Evolutionary conservation across 2,888 invertebrate genomes (phyloP).

Genomic region (Neria commutata): DNA sequence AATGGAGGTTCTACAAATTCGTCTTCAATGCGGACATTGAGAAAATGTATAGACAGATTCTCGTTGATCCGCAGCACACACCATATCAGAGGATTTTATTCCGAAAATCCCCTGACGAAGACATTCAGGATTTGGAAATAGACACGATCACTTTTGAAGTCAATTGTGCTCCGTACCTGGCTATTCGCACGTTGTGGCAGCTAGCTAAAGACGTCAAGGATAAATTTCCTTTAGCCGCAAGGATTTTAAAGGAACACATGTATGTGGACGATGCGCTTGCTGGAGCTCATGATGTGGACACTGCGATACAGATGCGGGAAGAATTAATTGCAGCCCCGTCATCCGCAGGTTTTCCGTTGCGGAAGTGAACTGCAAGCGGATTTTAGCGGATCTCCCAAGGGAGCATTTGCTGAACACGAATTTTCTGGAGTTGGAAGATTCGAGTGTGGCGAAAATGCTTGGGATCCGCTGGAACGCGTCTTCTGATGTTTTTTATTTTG

Average conservation of each 20-base stretch:
- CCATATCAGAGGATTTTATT: conserved; percentile 19
- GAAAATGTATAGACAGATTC: conserved; percentile 27
- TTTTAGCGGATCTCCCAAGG: too few relatives aligned
- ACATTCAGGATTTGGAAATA: conserved; percentile 14
- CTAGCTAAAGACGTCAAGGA: conserved; percentile 16
- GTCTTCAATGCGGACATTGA: conserved; percentile 23
- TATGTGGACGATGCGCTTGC: conserved; percentile 29
- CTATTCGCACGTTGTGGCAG: conserved; percentile 16
- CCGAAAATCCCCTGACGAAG: background rate
- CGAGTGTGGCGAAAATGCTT: conserved; percentile 15
- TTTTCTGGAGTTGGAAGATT: background rate
- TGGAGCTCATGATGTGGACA: conserved; percentile 14
- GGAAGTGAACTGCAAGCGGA: too few relatives aligned
- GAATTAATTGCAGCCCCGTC: conserved; percentile 8
- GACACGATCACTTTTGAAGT: conserved; percentile 19
- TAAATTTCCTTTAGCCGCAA: conserved; percentile 22
- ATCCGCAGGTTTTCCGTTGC: conserved; percentile 6
- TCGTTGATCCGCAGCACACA: conserved; percentile 6
- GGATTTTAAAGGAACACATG: conserved; percentile 15
- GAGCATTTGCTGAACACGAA: too few relatives aligned
- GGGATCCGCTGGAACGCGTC: too few relatives aligned
- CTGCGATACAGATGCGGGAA: conserved; percentile 5
- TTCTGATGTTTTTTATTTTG: conserved; percentile 23
- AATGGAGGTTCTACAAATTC: conserved; percentile 15
- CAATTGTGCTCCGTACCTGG: conserved; percentile 10